These are phyloP conservation scores for Venustaconcha ellipsiformis DNA, from an alignment of 1,140 invertebrate genomes.

Conservation along the genomic window DNA sequence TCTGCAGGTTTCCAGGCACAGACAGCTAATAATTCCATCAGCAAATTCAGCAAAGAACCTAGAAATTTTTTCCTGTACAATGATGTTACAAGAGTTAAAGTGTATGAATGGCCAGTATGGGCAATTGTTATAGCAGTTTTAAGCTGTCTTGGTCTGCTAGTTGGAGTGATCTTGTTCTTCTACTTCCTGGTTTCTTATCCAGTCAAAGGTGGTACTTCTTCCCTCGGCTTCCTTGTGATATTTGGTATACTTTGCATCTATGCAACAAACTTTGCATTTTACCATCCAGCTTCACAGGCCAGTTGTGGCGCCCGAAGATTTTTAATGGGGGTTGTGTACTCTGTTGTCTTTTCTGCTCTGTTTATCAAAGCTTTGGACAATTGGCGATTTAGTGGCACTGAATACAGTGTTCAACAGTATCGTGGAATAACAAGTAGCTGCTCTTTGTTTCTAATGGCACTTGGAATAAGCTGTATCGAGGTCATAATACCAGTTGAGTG, in stretches of 20 bases:
- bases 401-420: slow-evolving; percentile 46
- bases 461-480: slow-evolving; percentile 67
- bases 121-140: slow-evolving; percentile 59
- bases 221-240: slow-evolving; percentile 68
- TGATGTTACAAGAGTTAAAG: slow-evolving; percentile 1
- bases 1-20: not conserved
- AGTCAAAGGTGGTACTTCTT: slow-evolving; percentile 63
- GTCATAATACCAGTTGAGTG: slow-evolving; percentile 54
- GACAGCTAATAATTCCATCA: too few relatives aligned
- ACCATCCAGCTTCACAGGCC: slow-evolving; percentile 61
- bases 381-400: slow-evolving; percentile 58
- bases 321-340: slow-evolving; percentile 68
- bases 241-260: slow-evolving; percentile 69
- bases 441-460: slow-evolving; percentile 63
- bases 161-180: slow-evolving; percentile 60
- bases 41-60: slow-evolving; percentile 1
- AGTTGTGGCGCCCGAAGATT: slow-evolving; percentile 66
- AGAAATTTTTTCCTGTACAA: slow-evolving; percentile 41
- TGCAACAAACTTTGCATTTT: slow-evolving; percentile 69
- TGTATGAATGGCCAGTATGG: slow-evolving; percentile 47
- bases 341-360: slow-evolving; percentile 68
- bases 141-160: slow-evolving; percentile 50
- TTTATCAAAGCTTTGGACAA: slow-evolving; percentile 70
- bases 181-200: slow-evolving; percentile 69
- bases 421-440: slow-evolving; percentile 54